These are phyloP conservation scores for Aurelia coerulea DNA, from an alignment of 30 jellyfish, hydroid and myxozoan genomes.

Conservation along the genomic window DNA sequence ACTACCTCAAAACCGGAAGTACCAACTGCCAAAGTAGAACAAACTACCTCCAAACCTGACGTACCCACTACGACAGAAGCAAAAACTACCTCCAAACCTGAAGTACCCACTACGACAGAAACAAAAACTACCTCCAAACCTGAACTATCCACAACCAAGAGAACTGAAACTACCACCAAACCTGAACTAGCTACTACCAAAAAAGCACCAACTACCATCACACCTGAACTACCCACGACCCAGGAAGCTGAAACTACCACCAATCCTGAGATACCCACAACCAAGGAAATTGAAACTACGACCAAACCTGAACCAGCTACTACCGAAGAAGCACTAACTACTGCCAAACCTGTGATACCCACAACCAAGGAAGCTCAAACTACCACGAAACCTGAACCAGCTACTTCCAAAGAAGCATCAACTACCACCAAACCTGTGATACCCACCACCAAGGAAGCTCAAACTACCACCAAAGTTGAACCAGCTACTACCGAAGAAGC, in stretches of 20 bases:
- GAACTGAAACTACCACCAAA: conserved; percentile 16
- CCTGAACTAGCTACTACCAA: neutral
- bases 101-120: neutral
- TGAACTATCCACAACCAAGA: conserved; percentile 8
- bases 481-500: too few species aligned
- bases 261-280: neutral
- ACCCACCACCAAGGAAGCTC: too few species aligned
- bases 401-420: neutral
- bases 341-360: neutral
- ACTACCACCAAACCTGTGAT: neutral
- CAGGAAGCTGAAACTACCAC: conserved; percentile 2
- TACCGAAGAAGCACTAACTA: neutral
- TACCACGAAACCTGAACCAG: neutral
- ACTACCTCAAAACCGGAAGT: too few species aligned
- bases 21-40: neutral
- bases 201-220: neutral
- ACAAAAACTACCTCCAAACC: neutral
- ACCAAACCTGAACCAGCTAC: neutral
- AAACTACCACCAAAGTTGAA: too few species aligned
- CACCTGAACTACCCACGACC: neutral
- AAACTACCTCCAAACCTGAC: neutral
- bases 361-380: neutral
- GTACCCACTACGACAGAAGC: neutral
- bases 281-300: neutral
- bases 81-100: neutral